Evolutionary conservation across 2,797 vertebrate species (phyloP), one percentile per base, ranked within the genome.

Genomic region (Triplophysa yarkandensis): DNA sequence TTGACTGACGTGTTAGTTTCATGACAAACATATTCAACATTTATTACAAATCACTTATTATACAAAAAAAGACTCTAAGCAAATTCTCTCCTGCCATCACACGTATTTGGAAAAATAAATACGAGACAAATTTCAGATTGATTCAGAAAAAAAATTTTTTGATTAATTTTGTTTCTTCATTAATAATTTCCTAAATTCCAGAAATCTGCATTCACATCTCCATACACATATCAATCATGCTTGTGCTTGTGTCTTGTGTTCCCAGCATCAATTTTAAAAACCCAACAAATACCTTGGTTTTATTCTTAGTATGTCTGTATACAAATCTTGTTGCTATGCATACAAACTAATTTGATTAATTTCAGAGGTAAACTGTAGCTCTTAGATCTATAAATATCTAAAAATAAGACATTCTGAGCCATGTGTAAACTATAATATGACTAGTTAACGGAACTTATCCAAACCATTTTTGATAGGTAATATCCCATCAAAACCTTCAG

Each of bases 401-500:
- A 58, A 21, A 70, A 58, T 30, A 21, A 44, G 16, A 16, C 13
- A 1, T 10, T 16, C 23, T 0, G 6, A 41, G 19, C n/a, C 2
- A 41, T 13, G 30, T 16, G 6, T 13, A 73, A 43, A 1, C 13
- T 55, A 21, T 6, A 25, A 19, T 13, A 7, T 30, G 7, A 30
- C 48, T 16, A n/a, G 17, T 13, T 30, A 65, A 65, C 13, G 4
- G 32, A 63, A 41, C 13, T 4, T 17, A 28, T 4, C n/a, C 46
- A 57, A 39, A 19, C 4, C 65, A 30, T n/a, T n/a, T n/a, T n/a
- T n/a, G n/a, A n/a, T n/a, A n/a, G n/a, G n/a, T n/a, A n/a, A n/a
- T n/a, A n/a, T n/a, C n/a, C n/a, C n/a, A 27, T 36, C 11, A 17
- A 8, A 28, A 9, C n/a, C 48, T 57, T 79, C 64, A 84, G 74